These are phyloP conservation scores for Catalaphyllia jardinei DNA, from an alignment of 64 coral and sea anemone species.

Conservation along the genomic window DNA sequence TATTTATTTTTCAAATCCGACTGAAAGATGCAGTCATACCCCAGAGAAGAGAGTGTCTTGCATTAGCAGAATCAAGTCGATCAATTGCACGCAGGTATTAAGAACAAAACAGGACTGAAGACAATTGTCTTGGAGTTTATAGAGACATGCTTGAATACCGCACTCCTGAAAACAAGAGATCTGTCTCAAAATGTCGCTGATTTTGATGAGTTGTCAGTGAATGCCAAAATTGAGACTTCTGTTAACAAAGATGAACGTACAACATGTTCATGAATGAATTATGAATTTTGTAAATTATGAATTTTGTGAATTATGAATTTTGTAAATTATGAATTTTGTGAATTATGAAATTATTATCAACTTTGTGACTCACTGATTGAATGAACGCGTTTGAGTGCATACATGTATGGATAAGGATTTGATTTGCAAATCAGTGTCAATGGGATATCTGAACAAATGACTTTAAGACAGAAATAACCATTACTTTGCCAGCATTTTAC, in stretches of 20 bases:
- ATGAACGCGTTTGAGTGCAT: neutral
- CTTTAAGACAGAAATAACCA: too few species aligned
- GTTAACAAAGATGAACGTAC: neutral
- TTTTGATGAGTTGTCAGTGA: neutral
- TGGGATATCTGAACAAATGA: too few species aligned
- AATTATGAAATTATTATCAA: too few species aligned
- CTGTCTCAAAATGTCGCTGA: neutral
- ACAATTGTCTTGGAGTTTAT: constrained; percentile 79
- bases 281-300: too few species aligned
- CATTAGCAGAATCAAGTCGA: constrained; percentile 72
- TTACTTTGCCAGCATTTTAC: neutral
- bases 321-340: too few species aligned
- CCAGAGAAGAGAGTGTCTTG: constrained; percentile 43
- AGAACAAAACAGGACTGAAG: constrained; percentile 74
- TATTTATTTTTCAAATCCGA: neutral
- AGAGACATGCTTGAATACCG: constrained; percentile 66
- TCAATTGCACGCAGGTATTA: constrained; percentile 64
- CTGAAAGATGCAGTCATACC: constrained; percentile 32
- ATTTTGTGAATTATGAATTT: too few species aligned
- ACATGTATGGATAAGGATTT: too few species aligned
- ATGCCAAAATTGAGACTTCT: neutral
- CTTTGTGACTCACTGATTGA: too few species aligned
- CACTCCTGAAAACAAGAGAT: constrained; percentile 42
- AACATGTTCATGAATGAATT: neutral
- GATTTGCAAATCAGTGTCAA: too few species aligned